Conservation (phyloP, 2,888 invertebrate species). For the Pteria penguin region DNA sequence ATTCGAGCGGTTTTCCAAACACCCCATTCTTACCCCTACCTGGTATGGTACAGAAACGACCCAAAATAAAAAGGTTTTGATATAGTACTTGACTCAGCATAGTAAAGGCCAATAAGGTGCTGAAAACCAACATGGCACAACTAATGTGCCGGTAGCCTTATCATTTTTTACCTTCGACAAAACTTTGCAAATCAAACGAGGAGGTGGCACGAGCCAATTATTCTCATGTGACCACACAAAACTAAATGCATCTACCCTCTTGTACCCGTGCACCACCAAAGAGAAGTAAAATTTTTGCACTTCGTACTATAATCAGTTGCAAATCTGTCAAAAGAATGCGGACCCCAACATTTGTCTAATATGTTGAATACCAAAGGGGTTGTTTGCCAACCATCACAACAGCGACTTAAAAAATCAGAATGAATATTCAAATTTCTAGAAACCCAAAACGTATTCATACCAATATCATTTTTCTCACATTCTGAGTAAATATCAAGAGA, state of each 20-base stretch:
- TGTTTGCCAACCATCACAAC: slow-evolving; percentile 11
- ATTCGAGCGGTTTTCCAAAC: background rate
- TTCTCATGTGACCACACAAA: background rate
- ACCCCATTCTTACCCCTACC: background rate
- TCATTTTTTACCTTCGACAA: background rate
- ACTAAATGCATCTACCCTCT: background rate
- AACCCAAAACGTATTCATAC: background rate
- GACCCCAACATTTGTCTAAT: background rate
- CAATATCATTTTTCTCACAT: background rate
- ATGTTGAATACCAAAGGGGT: background rate
- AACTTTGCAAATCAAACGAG: background rate
- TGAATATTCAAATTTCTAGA: background rate
- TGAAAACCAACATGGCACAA: too few relatives aligned
- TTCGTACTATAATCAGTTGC: slow-evolving; percentile 5
- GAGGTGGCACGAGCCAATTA: slow-evolving; percentile 23
- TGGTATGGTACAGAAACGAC: too few relatives aligned
- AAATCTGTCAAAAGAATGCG: background rate
- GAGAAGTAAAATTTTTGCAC: slow-evolving; percentile 15
- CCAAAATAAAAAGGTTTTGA: too few relatives aligned
- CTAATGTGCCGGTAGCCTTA: slow-evolving; percentile 4
- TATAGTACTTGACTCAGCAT: too few relatives aligned
- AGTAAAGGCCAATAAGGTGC: slow-evolving; percentile 13
- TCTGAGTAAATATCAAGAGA: background rate
- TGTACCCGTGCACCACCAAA: slow-evolving; percentile 17
- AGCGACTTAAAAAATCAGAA: background rate